Evolutionary conservation across 2,888 invertebrate genomes (phyloP), one percentile per base, ranked within the genome.

Genomic region (Alloplasta piceator): DNA sequence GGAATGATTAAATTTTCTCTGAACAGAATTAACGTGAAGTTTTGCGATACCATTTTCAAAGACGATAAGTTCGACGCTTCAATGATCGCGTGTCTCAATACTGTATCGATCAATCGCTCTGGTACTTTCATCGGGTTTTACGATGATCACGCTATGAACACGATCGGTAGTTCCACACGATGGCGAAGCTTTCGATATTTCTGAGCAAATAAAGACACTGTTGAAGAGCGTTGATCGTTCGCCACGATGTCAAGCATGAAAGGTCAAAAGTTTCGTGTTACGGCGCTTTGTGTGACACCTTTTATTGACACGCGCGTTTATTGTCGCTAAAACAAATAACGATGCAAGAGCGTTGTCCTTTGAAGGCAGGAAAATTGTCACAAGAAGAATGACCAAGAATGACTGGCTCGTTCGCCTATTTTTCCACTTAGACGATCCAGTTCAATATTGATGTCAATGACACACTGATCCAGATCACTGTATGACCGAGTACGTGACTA

Each of bases 81-180:
- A 14, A 26, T 61, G 9, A 55, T 56, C 61, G 48, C 16, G 55
- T 41, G 12, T 7, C 41, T 26, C 26, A 26, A 26, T 3, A 26
- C 10, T 36, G 48, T 75, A 78, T 78, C 74, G 78, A 75, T 61
- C 67, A 46, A 41, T 16, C 60, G 46, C 73, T 71, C 12, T n/a
- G 43, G 63, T 39, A 46, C 46, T 61, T 67, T 71, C 64, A 71
- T 58, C 67, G 10, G 14, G 56, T 63, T 63, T 48, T 52, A 61
- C 41, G 64, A 75, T 66, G 66, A 48, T 39, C 64, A 68, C 48
- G 39, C 61, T 46, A 61, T 67, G 38, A 80, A 67, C 56, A 26
- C 26, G 46, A 55, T 66, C 43, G 36, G 48, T 50, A 39, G 52
- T 67, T 73, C 38, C 52, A 50, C 55, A 12, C 55, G 12, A 63